A percentile compares a stretch with the other conserved stretches of the same genome.
Conservation (phyloP, 2,797 vertebrate genomes). For the Pteronotus mesoamericanus region DNA sequence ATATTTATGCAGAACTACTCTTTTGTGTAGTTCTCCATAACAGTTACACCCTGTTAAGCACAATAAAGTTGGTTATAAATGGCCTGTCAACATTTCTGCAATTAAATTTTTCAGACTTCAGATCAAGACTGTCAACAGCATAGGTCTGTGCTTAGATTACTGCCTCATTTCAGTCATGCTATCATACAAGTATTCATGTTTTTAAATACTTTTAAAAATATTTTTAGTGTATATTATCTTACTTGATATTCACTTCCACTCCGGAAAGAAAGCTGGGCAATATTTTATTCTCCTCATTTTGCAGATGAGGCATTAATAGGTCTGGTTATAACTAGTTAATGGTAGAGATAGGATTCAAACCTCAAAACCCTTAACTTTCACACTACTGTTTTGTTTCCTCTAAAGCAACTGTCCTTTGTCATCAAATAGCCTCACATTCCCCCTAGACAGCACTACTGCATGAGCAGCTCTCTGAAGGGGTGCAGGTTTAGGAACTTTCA, state of each 20-base stretch:
- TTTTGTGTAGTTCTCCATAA: not conserved
- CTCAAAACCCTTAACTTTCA: not conserved
- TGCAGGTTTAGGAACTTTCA: not conserved
- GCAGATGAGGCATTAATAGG: not conserved
- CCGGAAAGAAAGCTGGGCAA: not conserved
- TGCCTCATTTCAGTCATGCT: not conserved
- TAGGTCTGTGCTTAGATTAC: not conserved
- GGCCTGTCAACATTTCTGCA: not conserved
- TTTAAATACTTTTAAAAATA: not conserved
- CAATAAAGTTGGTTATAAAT: not conserved
- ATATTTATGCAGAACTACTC: not conserved
- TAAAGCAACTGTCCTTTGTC: not conserved
- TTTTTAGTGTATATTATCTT: not conserved
- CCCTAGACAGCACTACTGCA: not conserved
- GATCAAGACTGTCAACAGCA: not conserved
- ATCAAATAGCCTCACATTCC: not conserved
- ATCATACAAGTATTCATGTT: not conserved
- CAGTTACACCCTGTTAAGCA: not conserved
- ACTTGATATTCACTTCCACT: not conserved
- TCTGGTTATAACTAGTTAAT: not conserved
- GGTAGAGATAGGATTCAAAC: not conserved
- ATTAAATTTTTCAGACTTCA: slow-evolving; percentile 10
- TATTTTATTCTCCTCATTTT: not conserved
- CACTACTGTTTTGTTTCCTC: not conserved
- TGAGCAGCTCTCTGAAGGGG: not conserved